Base-by-base conservation (phyloP, 2,888 invertebrate genomes). In the Tiphia femorata region DNA sequence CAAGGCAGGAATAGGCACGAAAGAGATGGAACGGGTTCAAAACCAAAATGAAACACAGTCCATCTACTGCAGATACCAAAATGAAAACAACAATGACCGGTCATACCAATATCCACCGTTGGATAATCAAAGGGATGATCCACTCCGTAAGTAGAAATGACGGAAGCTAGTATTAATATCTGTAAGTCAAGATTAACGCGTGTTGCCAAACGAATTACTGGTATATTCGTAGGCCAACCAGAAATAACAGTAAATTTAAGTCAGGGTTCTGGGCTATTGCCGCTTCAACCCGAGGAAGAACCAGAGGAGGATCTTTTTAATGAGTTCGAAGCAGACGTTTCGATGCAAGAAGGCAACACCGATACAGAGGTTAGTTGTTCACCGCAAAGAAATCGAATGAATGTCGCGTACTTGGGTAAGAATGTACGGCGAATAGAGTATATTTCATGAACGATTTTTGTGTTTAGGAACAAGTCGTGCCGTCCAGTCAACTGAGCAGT, bases 401-500 rank as follows among this genome's bases (percentile, higher is more conserved):
- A n/a, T n/a, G n/a, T n/a, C n/a, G n/a, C n/a, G n/a, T n/a, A n/a
- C n/a, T n/a, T n/a, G n/a, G n/a, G n/a, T n/a, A n/a, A n/a, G n/a
- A n/a, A n/a, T n/a, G n/a, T n/a, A n/a, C n/a, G n/a, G 19, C 20
- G 12, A n/a, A 29, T 10, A 46, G n/a, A 4, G 19, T 29, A 12
- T 20, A 27, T 19, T 21, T 4, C 16, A 8, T 20, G 21, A 42
- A 33, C 7, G 14, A 30, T 41, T 4, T 7, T 29, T 27, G 10
- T 21, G 10, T 7, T 49, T 44, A 69, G 68, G 68, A 69, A 8
- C 69, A 69, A 64, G 62, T 69, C 6, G 69, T 69, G 27, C 69
- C 69, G 35, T 67, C 67, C 16, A 61, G 65, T 51, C 67, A 67
- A 23, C 40, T 67, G 21, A 67, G 57, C 47, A 61, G 47, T 40